Percentiles rank a stretch among this genome's conserved stretches.
phyloP scores from a whole-genome alignment of 2,113 vertebrate genomes.

The Pontoporia blainvillei region DNA sequence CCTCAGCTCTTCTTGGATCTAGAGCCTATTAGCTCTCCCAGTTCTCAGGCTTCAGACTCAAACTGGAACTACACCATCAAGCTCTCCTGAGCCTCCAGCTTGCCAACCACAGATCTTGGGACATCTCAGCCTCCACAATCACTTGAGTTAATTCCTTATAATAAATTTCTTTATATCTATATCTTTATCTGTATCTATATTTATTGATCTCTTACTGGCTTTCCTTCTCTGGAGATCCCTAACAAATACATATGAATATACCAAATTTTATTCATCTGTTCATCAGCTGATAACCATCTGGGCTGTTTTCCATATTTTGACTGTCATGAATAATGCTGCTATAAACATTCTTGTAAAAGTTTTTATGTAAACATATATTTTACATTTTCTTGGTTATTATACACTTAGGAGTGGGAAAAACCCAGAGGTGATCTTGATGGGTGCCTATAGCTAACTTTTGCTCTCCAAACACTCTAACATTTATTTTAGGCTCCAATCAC shows the following conservation, averaged over 20 bases:
- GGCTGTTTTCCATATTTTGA: not conserved
- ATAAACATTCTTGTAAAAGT: no score
- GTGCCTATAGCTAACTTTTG: not conserved
- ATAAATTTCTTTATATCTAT: not conserved
- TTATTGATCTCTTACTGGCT: not conserved
- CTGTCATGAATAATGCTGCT: no score
- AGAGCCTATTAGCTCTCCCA: not conserved
- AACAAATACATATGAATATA: not conserved
- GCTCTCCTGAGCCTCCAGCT: not conserved
- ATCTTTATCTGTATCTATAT: not conserved
- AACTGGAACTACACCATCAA: not conserved
- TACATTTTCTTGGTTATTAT: not conserved
- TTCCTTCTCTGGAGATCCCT: not conserved
- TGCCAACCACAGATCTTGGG: not conserved
- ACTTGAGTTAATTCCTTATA: not conserved
- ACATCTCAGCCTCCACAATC: not conserved
- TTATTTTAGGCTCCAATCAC: not conserved
- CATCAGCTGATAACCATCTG: not conserved
- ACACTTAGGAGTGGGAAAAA: not conserved
- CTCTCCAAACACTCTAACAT: not conserved
- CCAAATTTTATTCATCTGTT: not conserved
- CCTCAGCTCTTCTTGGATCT: not conserved
- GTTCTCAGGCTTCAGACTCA: not conserved
- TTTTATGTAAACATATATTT: not conserved
- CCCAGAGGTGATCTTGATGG: not conserved